Evolutionary conservation across 1,140 invertebrate species (phyloP).

Genomic region (Drosophila parabipectinata): DNA sequence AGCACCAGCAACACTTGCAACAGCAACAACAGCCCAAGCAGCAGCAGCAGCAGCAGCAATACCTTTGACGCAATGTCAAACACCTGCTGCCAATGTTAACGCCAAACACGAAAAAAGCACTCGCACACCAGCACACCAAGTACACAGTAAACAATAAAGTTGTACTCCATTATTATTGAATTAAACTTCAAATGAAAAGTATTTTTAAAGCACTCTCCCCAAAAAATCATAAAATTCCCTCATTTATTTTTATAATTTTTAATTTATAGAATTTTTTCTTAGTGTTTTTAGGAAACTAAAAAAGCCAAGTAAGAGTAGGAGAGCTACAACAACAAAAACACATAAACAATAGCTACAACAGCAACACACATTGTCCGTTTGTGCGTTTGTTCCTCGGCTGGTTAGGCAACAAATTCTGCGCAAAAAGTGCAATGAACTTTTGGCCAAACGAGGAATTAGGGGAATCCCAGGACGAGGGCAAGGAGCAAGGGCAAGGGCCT

Average conservation of each 20-base stretch:
- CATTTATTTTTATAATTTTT: neutral
- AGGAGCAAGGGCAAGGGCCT: conserved; percentile 1
- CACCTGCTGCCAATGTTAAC: conserved; percentile 81
- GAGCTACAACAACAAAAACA: conserved; percentile 49
- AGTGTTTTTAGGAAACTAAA: conserved; percentile 27
- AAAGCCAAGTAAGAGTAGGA: conserved; percentile 63
- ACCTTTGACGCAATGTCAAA: conserved; percentile 82
- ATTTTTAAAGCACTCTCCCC: neutral
- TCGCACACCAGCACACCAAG: conserved; percentile 45
- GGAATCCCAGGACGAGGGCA: conserved; percentile 25
- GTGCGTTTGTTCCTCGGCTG: conserved; percentile 79
- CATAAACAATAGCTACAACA: conserved; percentile 23
- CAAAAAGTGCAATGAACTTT: conserved; percentile 78
- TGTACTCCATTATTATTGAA: too few species aligned
- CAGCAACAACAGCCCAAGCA: conserved; percentile 35
- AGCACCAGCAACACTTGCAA: conserved; percentile 21
- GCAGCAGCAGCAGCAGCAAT: conserved; percentile 59
- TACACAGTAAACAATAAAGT: conserved; percentile 6
- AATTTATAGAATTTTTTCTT: neutral
- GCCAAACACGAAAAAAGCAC: conserved; percentile 77
- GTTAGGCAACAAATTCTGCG: conserved; percentile 81
- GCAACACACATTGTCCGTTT: conserved; percentile 59
- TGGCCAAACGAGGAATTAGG: conserved; percentile 53
- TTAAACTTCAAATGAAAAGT: too few species aligned
- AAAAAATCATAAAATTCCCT: neutral